Base-by-base conservation (phyloP, 2,888 invertebrate species). In the Junonia oenone region DNA sequence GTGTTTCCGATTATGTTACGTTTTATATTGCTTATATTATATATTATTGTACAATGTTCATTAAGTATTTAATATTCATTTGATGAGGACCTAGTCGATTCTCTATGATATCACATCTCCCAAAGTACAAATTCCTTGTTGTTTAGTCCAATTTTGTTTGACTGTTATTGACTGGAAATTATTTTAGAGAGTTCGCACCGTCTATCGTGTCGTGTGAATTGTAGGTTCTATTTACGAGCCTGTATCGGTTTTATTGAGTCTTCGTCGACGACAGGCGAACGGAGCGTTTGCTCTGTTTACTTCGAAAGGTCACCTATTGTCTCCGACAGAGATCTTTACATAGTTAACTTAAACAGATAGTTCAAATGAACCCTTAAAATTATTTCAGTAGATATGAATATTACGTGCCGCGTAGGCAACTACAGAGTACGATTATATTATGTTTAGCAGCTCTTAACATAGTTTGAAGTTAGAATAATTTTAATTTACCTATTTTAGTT, bases 101-200 rank as follows among this genome's bases (percentile, higher is more conserved):
- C 90, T 88, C 88, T 86, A 81, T 86, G 62, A 89, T 90, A 90
- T 90, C 90, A 90, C 90, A 89, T 86, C 79, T 90, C 89, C 89
- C 90, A 90, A 91, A 91, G 91, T 91, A 91, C 90, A 91, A 91
- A 91, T 90, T 88, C 86, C 90, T 91, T 90, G 91, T 91, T 91
- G 90, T 91, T 90, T 91, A 91, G 90, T 90, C 89, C 89, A 91
- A 91, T 91, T 90, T 89, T 90, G 86, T 89, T 90, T 90, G 78
- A 85, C 81, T 89, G 90, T 90, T 89, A 86, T 83, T 82, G 78
- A 84, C 83, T 87, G 81, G 78, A 88, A 88, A 89, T 89, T 88
- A 86, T 83, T 89, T 88, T 88, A 87, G 76, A 71, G 71, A 72
- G 73, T 72, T 68, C 68, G 66, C 71, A 69, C 64, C 55, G 54